Conservation (phyloP, 1,140 invertebrate genomes). For the Agrypnia vestita region DNA sequence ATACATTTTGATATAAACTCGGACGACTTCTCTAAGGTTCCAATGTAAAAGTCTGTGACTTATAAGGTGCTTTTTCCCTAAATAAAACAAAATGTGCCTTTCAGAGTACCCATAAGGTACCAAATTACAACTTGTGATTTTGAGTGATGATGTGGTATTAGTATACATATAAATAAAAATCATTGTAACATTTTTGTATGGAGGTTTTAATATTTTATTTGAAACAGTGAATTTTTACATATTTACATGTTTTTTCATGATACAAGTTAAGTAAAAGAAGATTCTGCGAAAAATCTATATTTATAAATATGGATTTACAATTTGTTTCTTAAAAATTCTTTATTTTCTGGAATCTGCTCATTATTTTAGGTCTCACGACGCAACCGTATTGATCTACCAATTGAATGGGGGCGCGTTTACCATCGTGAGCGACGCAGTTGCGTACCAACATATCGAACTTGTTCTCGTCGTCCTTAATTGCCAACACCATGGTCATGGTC, state of each 20-base stretch:
- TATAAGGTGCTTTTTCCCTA: neutral
- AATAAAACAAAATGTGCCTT: no score
- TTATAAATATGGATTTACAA: neutral
- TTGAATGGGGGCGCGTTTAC: conserved; percentile 93
- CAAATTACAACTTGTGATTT: no score
- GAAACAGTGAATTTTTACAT: conserved; percentile 23
- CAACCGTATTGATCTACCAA: conserved; percentile 94
- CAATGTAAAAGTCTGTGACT: no score
- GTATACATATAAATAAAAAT: no score
- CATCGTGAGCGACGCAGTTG: conserved; percentile 95
- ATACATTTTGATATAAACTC: no score
- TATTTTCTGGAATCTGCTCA: conserved; percentile 96
- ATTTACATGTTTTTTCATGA: conserved; percentile 8
- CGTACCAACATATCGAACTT: conserved; percentile 96
- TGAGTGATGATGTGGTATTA: no score
- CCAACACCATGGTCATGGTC: conserved; percentile 96
- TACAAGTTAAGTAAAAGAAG: no score
- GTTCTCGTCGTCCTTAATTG: conserved; percentile 95
- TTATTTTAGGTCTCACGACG: conserved; percentile 93
- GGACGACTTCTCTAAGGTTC: no score
- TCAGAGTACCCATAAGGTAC: no score
- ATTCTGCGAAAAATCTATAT: neutral
- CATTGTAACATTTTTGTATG: no score
- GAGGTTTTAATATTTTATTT: neutral
- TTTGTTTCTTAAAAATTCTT: conserved; percentile 83